These are phyloP conservation scores for Drosophila ambigua DNA, from an alignment of 1,140 invertebrate species.

Conservation along the genomic window DNA sequence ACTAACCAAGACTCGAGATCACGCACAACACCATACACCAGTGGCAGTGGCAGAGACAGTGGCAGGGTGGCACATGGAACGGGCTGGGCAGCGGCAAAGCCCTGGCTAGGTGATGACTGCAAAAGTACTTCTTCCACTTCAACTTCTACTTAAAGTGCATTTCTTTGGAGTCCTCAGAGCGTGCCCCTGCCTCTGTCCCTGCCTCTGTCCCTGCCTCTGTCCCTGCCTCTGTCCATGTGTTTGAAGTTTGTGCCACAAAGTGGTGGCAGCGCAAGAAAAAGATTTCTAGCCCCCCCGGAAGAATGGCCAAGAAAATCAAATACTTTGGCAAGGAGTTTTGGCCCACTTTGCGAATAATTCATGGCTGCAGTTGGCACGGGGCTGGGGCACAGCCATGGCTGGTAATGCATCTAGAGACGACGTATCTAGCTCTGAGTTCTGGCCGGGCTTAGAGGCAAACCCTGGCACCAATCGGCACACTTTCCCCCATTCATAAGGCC, in stretches of 20 bases:
- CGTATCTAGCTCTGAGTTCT: too few relatives aligned
- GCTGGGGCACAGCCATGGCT: too few relatives aligned
- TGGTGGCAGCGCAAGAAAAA: slow-evolving; percentile 7
- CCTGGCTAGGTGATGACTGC: slow-evolving; percentile 42
- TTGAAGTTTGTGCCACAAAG: slow-evolving; percentile 43
- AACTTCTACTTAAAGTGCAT: slow-evolving; percentile 66
- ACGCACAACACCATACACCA: slow-evolving; percentile 11
- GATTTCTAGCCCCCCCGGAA: slow-evolving; percentile 18
- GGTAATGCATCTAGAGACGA: too few relatives aligned
- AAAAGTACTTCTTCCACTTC: slow-evolving; percentile 56
- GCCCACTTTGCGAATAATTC: slow-evolving; percentile 8
- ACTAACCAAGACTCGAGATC: slow-evolving; percentile 50
- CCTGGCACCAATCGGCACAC: too few relatives aligned
- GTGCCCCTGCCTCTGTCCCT: slow-evolving; percentile 5
- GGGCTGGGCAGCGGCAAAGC: background rate
- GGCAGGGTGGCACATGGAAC: background rate
- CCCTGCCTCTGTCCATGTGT: slow-evolving; percentile 18
- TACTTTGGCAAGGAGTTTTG: slow-evolving; percentile 17
- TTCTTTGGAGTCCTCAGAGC: slow-evolving; percentile 19
- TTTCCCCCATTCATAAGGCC: too few relatives aligned
- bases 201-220: too few relatives aligned
- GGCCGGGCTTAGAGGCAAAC: too few relatives aligned
- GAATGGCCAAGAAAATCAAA: slow-evolving; percentile 44
- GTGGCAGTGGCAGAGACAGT: background rate
- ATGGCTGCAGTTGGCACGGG: background rate